These are phyloP conservation scores for Diacarnus erythraeanus DNA, from an alignment of 37 sponge, comb jelly and placozoan species.

Conservation along the genomic window DNA sequence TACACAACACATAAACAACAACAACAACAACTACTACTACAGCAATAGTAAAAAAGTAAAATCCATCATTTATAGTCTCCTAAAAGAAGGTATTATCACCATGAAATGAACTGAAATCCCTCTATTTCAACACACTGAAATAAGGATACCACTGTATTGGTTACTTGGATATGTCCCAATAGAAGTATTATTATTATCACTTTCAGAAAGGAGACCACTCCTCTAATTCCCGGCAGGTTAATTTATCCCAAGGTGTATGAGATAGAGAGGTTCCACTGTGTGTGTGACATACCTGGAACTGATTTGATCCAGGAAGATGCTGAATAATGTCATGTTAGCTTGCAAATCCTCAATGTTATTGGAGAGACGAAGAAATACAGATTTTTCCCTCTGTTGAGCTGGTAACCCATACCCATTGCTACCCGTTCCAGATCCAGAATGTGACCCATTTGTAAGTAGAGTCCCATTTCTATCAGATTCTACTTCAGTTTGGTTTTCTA, in stretches of 20 bases:
- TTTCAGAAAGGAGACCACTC: too few species aligned
- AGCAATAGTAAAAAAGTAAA: background rate
- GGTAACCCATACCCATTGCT: background rate
- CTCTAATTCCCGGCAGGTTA: too few species aligned
- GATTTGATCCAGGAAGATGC: constrained; percentile 82
- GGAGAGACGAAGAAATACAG: constrained; percentile 76
- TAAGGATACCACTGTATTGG: background rate
- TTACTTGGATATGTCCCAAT: too few species aligned
- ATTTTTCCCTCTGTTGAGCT: constrained; percentile 45
- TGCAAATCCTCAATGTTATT: constrained; percentile 82
- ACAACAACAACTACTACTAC: background rate
- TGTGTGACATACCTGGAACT: constrained; percentile 74
- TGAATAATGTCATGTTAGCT: constrained; percentile 74
- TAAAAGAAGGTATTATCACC: background rate
- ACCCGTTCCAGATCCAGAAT: background rate
- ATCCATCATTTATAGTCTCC: background rate
- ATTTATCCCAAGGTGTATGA: too few species aligned
- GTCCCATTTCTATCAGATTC: background rate
- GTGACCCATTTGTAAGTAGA: background rate
- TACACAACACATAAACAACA: constrained; percentile 7
- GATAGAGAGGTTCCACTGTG: too few species aligned
- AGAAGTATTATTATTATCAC: too few species aligned
- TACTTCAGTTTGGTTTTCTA: background rate
- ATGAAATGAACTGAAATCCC: too few species aligned
- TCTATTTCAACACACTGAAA: background rate